Conservation (phyloP, 92 coral and sea anemone genomes). For the Galaxea fascicularis region DNA sequence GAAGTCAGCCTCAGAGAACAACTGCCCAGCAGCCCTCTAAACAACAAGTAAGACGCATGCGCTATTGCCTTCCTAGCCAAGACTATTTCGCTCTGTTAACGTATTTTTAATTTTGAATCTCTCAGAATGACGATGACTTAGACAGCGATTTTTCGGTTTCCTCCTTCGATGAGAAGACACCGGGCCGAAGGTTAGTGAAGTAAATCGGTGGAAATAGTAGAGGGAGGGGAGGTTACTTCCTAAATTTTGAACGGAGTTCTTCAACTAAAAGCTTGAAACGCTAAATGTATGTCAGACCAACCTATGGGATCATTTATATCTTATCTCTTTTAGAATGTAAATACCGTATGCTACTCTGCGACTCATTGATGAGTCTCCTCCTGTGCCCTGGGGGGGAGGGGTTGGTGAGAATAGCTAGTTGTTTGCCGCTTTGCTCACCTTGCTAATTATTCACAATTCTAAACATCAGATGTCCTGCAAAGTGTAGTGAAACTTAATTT, state of each 20-base stretch:
- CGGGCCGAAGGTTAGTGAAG: slow-evolving; percentile 61
- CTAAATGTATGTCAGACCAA: not conserved
- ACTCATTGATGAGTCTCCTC: too few species aligned
- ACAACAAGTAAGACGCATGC: slow-evolving; percentile 50
- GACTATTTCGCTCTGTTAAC: not conserved
- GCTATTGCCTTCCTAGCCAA: not conserved
- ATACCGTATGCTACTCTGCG: too few species aligned
- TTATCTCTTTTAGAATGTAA: too few species aligned
- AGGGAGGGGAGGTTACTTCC: not conserved
- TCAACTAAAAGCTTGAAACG: not conserved
- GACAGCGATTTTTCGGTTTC: slow-evolving; percentile 87
- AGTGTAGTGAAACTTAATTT: too few species aligned
- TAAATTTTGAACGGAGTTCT: too few species aligned
- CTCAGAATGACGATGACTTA: slow-evolving; percentile 50
- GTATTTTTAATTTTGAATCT: not conserved
- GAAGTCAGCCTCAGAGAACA: slow-evolving; percentile 24
- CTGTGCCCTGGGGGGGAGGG: too few species aligned
- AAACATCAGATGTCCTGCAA: not conserved
- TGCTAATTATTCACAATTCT: not conserved
- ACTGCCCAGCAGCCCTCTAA: slow-evolving; percentile 43
- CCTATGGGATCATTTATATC: too few species aligned
- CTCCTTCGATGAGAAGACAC: slow-evolving; percentile 74
- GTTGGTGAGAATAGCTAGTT: too few species aligned
- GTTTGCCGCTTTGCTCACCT: too few species aligned
- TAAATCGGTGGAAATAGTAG: not conserved